These are phyloP conservation scores for Zaprionus obscuricornis DNA, from an alignment of 2,888 invertebrate species.

Conservation along the genomic window DNA sequence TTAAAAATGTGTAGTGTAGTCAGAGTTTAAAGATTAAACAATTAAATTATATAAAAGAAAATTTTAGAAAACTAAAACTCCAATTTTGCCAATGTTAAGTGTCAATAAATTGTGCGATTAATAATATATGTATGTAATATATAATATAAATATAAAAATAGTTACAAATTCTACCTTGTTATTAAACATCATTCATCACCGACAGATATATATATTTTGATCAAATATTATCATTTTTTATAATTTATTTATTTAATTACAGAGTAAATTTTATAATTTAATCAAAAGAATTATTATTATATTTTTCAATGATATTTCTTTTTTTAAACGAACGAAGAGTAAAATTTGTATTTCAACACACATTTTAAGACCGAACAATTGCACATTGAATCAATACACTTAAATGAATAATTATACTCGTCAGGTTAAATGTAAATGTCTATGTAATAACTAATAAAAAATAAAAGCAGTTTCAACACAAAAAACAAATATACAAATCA, in stretches of 20 bases:
- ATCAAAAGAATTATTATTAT: too few species aligned
- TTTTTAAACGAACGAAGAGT: too few species aligned
- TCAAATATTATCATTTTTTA: too few species aligned
- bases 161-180: too few species aligned
- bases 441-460: conserved; percentile 6
- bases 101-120: conserved; percentile 59
- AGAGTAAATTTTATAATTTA: too few species aligned
- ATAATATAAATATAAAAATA: conserved; percentile 19
- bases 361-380: not conserved
- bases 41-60: conserved; percentile 10
- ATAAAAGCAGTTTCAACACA: conserved; percentile 5
- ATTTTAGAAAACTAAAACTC: conserved; percentile 32
- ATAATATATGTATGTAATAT: conserved; percentile 32
- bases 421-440: conserved; percentile 39
- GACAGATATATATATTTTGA: too few species aligned
- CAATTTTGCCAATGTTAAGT: conserved; percentile 68
- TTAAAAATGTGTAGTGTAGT: conserved; percentile 44
- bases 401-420: conserved; percentile 6
- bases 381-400: conserved; percentile 13
- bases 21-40: conserved; percentile 20
- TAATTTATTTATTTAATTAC: too few species aligned
- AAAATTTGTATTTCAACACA: too few species aligned
- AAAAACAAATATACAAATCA: not conserved
- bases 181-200: too few species aligned
- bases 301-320: too few species aligned